phyloP scores from a whole-genome alignment of 2,797 vertebrate species.

The Nasua narica region DNA sequence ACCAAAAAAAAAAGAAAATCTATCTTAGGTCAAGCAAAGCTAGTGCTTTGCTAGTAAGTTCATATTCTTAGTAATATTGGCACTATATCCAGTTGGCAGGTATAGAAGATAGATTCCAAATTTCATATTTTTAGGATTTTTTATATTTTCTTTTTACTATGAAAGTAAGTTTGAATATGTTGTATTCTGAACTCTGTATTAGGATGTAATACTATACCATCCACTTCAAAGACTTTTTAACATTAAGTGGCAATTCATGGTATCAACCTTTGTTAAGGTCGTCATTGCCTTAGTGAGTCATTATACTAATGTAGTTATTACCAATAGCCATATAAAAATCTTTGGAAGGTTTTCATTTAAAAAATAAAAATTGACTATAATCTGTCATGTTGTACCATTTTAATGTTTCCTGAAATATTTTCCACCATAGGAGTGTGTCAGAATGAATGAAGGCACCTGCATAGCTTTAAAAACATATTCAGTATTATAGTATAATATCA shows the following conservation, averaged over 20 bases:
- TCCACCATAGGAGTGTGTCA: background rate
- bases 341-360: slow-evolving; percentile 77
- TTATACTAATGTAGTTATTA: slow-evolving; percentile 50
- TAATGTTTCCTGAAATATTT: background rate
- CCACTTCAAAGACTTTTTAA: slow-evolving; percentile 44
- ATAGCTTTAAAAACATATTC: background rate
- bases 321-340: slow-evolving; percentile 72
- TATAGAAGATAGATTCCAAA: background rate
- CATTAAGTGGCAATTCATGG: slow-evolving; percentile 41
- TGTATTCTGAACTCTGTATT: slow-evolving; percentile 55
- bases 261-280: slow-evolving; percentile 24
- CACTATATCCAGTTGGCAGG: background rate
- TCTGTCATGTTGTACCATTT: background rate
- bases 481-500: background rate
- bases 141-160: background rate
- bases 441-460: background rate
- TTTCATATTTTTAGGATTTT: background rate
- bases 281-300: slow-evolving; percentile 68
- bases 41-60: background rate
- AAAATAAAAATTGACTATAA: slow-evolving; percentile 71
- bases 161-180: background rate
- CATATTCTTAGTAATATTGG: background rate
- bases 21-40: background rate
- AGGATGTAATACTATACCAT: slow-evolving; percentile 52
- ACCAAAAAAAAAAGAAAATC: background rate